Base-by-base conservation (phyloP, 2,113 vertebrate species). In the Promerops cafer region DNA sequence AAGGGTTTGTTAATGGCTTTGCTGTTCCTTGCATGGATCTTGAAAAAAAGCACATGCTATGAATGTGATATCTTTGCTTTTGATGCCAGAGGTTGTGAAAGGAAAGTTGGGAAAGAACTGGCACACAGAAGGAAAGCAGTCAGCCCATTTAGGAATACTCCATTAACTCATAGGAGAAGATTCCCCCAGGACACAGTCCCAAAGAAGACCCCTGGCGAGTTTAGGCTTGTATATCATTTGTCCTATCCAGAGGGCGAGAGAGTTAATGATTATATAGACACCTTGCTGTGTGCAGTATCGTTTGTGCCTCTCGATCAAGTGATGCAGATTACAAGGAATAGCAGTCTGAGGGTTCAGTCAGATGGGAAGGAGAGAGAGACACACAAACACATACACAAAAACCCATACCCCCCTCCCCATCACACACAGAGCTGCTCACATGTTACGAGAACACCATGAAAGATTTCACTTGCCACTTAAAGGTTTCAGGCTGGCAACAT, bases 211-310 rank as follows among this genome's bases (percentile, higher is more conserved):
- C 94, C 96, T 96, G 87, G 94, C 18, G 91, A 97, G 94, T 94
- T 88, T 85, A 96, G 87, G 95, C 96, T 96, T 95, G 94, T 96
- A 92, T 95, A 88, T 90, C 95, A 96, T 92, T 95, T 97, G 87
- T 90, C 90, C 94, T 90, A 83, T 96, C 95, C 91, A 97, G 95
- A 96, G 91, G 89, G 93, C 64, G 60, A 97, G 83, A 83, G 94
- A 98, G 97, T 96, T 97, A 98, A 98, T 96, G 97, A 97, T 94
- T 96, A 92, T 93, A 89, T 78, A 94, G 84, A 94, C 76, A 95
- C 87, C 94, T 96, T 95, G 93, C 92, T 93, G 85, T 95, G 92
- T 96, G 97, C 89, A 95, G 94, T 64, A 54, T 64, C 82, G 50
- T 91, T 93, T 97, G 82, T 94, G 97, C 90, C 92, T 97, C 96